Conservation (phyloP, 2,888 invertebrate genomes). For the Leptinotarsa rubiginosa region DNA sequence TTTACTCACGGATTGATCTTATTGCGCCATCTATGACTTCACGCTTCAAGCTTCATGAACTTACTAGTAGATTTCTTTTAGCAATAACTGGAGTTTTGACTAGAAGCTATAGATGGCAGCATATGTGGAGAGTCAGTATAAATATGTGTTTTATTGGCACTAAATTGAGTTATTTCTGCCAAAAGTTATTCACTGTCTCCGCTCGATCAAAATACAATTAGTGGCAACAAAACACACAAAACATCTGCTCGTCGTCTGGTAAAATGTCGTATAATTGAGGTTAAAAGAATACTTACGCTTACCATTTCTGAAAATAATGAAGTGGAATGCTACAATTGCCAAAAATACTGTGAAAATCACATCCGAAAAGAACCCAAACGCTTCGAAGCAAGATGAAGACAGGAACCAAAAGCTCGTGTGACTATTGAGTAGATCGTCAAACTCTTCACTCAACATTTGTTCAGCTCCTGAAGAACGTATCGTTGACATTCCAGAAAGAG, state of each 20-base stretch:
- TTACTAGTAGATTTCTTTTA: background rate
- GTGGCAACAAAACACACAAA: no score
- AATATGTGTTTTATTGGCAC: no score
- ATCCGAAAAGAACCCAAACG: conserved; percentile 77
- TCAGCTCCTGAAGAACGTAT: conserved; percentile 85
- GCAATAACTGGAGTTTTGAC: background rate
- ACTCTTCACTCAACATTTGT: conserved; percentile 79
- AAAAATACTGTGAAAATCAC: conserved; percentile 73
- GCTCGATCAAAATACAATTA: no score
- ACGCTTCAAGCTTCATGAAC: background rate
- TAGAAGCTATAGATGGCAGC: background rate
- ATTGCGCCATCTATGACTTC: background rate
- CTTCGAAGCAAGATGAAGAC: conserved; percentile 72
- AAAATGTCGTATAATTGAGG: no score
- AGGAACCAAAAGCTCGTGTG: conserved; percentile 75
- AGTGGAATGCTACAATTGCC: conserved; percentile 73
- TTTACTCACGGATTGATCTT: background rate
- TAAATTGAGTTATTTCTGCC: no score
- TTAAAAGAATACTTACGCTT: conserved; percentile 21
- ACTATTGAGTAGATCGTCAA: conserved; percentile 78
- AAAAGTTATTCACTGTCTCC: no score
- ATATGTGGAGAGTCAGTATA: background rate
- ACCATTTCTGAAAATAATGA: conserved; percentile 71
- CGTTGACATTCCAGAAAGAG: conserved; percentile 86
- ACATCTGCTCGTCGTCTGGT: no score